Evolutionary conservation across 2,888 invertebrate genomes (phyloP), one percentile per base, ranked within the genome.

Genomic region (Hirtodrosophila duncani): DNA sequence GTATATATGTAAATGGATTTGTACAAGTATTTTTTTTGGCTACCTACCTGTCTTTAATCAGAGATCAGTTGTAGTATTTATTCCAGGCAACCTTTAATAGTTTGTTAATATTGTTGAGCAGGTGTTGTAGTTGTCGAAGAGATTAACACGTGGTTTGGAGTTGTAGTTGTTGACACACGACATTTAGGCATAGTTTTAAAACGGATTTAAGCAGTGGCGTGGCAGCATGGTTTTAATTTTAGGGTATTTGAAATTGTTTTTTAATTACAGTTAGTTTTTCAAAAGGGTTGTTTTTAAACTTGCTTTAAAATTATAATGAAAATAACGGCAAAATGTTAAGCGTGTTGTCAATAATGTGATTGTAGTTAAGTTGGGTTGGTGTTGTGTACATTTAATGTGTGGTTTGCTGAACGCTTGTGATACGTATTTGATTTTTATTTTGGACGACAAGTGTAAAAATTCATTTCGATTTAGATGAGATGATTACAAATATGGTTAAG

Each of bases 11-110:
- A n/a, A n/a, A n/a, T n/a, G n/a, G n/a, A n/a, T n/a, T n/a, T n/a
- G n/a, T n/a, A n/a, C n/a, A n/a, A n/a, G n/a, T n/a, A n/a, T n/a
- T 50, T 24, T 46, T 46, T 16, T 33, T 39, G 50, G 16, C 43
- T 62, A 83, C 84, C 82, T 81, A 84, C 83, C 84, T 83, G 80
- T 67, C 69, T 75, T 70, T 68, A 70, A 69, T 79, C 78, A 79
- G 77, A 83, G 85, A 85, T 86, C 86, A 86, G 86, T 86, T 85
- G 86, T 85, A 84, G 85, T 83, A 85, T 81, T 86, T 86, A 83
- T 84, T 86, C 86, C 86, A 85, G 86, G 85, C 85, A 82, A 86
- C 86, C 86, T 86, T 85, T 84, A 77, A 80, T 69, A 79, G 44
- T 84, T 80, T 81, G 78, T 64, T 68, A 41, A 77, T 74, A 66